Evolutionary conservation across 2,797 vertebrate species (phyloP).

Genomic region (Chanos chanos): DNA sequence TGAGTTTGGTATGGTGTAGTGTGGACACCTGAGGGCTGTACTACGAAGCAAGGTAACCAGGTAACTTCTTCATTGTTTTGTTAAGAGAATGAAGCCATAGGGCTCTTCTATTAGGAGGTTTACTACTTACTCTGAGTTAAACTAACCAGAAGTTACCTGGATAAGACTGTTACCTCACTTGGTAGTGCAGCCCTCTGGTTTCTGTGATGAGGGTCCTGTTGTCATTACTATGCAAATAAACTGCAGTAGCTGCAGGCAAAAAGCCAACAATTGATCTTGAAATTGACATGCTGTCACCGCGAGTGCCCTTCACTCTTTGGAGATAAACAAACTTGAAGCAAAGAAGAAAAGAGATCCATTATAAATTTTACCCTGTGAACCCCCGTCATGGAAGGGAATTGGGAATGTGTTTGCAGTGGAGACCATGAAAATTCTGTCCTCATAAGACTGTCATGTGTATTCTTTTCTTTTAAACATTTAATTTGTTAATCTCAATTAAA

Average conservation of each 20-base stretch:
- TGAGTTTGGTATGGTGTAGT: no score
- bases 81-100: no score
- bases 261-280: constrained; percentile 73
- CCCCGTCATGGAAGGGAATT: constrained; percentile 26
- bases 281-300: constrained; percentile 75
- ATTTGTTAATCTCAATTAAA: neutral
- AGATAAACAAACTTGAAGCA: constrained; percentile 72
- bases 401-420: no score
- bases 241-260: constrained; percentile 68
- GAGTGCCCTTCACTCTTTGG: constrained; percentile 60
- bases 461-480: neutral
- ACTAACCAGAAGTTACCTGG: no score
- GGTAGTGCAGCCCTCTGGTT: constrained; percentile 13
- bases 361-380: constrained; percentile 44
- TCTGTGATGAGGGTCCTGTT: constrained; percentile 57
- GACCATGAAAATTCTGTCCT: no score
- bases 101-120: no score
- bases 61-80: no score
- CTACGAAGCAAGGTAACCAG: no score
- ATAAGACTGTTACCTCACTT: no score
- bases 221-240: constrained; percentile 75
- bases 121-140: no score
- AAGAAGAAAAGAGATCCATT: constrained; percentile 65
- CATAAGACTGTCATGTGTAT: neutral
- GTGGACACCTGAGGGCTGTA: no score